Evolutionary conservation across 1,140 invertebrate genomes (phyloP).

Genomic region (Phocides pigmalion): DNA sequence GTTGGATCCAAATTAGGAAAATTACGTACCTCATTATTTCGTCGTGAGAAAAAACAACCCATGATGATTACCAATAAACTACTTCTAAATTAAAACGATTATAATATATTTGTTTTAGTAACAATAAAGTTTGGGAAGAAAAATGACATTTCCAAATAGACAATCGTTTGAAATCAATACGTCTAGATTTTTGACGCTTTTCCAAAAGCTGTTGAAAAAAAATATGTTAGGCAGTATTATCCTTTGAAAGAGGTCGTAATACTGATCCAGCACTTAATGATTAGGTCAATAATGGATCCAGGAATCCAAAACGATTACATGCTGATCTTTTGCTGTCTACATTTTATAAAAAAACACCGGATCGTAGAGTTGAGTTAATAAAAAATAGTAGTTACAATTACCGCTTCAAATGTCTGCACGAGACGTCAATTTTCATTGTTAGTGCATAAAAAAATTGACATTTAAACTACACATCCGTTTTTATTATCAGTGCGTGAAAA

Average conservation of each 20-base stretch:
- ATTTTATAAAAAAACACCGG: no score
- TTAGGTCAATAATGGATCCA: no score
- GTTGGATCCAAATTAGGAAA: background rate
- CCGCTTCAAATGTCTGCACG: no score
- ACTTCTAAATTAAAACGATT: slow-evolving; percentile 45
- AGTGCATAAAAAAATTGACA: no score
- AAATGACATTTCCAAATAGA: slow-evolving; percentile 72
- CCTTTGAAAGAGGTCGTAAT: background rate
- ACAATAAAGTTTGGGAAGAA: slow-evolving; percentile 58
- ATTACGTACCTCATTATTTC: slow-evolving; percentile 51
- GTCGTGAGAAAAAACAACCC: slow-evolving; percentile 69
- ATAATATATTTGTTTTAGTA: slow-evolving; percentile 54
- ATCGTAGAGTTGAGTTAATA: no score
- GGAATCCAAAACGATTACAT: no score
- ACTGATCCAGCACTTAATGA: no score
- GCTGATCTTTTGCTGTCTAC: no score
- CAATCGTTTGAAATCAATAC: slow-evolving; percentile 61
- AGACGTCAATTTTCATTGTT: no score
- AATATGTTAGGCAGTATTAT: background rate
- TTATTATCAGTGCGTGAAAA: no score
- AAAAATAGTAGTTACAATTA: no score
- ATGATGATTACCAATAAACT: slow-evolving; percentile 53
- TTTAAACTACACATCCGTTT: no score
- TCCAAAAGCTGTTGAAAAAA: slow-evolving; percentile 33
- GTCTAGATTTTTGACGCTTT: slow-evolving; percentile 69